A percentile compares a stretch with the other conserved stretches of the same genome.
These are phyloP conservation scores for Eulemur rufifrons DNA, from an alignment of 2,113 vertebrate species.

Conservation along the genomic window DNA sequence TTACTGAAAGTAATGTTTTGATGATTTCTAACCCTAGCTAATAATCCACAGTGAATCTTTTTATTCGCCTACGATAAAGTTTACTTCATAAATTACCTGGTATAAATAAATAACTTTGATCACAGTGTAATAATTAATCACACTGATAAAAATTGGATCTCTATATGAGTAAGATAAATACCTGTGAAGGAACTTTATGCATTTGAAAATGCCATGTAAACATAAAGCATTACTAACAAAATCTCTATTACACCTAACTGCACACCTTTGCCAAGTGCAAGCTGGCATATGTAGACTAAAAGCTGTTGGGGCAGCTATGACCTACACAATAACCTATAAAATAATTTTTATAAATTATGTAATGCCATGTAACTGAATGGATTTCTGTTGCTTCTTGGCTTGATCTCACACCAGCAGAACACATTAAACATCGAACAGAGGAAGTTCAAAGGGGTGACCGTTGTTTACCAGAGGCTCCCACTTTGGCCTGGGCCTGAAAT, in stretches of 20 bases:
- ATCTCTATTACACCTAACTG: neutral
- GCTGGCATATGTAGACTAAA: neutral
- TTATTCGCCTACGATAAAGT: neutral
- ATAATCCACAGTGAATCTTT: neutral
- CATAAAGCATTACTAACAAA: neutral
- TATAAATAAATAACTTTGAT: conserved; percentile 14
- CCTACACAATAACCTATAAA: neutral
- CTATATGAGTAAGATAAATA: neutral
- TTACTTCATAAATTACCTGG: conserved; percentile 3
- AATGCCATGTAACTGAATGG: neutral
- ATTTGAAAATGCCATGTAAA: conserved; percentile 1
- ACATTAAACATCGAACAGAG: neutral
- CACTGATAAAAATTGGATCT: neutral
- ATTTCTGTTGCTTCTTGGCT: neutral
- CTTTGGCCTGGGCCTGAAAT: neutral
- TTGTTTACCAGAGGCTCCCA: neutral
- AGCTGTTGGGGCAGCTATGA: neutral
- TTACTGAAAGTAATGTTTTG: neutral
- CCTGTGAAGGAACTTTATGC: neutral
- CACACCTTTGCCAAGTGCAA: neutral
- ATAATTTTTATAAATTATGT: neutral
- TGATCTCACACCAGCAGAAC: neutral
- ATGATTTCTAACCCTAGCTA: neutral
- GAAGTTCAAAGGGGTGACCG: neutral
- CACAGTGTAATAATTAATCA: neutral